These are phyloP conservation scores for Heloderma charlesbogerti DNA, from an alignment of 2,113 vertebrate species.

Conservation along the genomic window DNA sequence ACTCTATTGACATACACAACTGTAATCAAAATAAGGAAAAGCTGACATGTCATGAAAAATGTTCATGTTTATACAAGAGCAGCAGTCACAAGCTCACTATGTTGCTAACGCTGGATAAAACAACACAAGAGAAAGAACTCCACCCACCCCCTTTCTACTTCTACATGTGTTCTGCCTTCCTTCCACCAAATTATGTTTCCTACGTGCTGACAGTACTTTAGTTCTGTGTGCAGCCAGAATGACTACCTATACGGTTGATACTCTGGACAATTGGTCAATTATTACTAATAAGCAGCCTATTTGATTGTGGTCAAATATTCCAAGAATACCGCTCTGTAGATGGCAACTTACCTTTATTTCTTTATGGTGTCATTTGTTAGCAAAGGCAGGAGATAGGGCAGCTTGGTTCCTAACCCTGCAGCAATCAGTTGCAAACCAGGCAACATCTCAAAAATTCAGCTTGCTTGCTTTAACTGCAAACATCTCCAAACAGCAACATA, in stretches of 20 bases:
- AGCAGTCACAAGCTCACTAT: background rate
- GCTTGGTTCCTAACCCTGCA: background rate
- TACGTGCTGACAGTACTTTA: background rate
- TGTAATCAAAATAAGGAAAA: too few relatives aligned
- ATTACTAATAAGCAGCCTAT: background rate
- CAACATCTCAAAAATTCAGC: background rate
- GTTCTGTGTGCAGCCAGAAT: background rate
- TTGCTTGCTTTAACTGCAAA: background rate
- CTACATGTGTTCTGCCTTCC: background rate
- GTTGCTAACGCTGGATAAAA: background rate
- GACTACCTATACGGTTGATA: background rate
- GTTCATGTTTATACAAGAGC: background rate
- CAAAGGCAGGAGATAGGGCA: background rate
- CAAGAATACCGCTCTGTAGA: background rate
- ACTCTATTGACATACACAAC: too few relatives aligned
- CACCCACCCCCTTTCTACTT: background rate
- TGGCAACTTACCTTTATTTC: background rate
- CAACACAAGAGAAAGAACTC: background rate
- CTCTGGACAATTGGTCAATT: background rate
- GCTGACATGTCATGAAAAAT: too few relatives aligned
- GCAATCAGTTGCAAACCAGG: background rate
- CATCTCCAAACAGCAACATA: background rate
- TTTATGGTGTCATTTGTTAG: background rate
- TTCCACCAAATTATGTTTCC: background rate
- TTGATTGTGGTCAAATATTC: background rate